Evolutionary conservation across 2,113 vertebrate genomes (phyloP).

Genomic region (Uropsilus gracilis): DNA sequence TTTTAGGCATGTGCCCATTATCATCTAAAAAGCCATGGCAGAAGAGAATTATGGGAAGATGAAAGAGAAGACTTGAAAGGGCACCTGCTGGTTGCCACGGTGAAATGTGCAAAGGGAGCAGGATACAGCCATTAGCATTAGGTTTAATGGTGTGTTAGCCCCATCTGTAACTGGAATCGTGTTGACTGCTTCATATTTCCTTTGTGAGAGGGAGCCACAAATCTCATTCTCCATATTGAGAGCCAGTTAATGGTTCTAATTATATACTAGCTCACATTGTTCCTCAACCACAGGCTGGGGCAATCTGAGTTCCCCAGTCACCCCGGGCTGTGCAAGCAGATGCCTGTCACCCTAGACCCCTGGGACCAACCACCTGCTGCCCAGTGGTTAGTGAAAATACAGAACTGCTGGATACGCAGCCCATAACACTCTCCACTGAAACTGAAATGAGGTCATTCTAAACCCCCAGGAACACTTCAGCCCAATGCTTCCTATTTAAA

Average conservation of each 20-base stretch:
- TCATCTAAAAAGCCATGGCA: constrained; percentile 55
- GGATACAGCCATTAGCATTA: constrained; percentile 67
- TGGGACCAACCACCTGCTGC: background rate
- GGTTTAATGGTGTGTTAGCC: constrained; percentile 58
- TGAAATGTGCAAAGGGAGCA: constrained; percentile 56
- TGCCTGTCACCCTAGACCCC: background rate
- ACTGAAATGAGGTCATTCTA: constrained; percentile 41
- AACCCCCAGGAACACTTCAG: background rate
- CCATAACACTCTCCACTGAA: background rate
- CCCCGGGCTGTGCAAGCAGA: background rate
- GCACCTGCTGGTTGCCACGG: constrained; percentile 63
- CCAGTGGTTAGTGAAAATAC: background rate
- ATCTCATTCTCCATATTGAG: constrained; percentile 58
- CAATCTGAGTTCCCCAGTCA: background rate
- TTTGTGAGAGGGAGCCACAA: constrained; percentile 40
- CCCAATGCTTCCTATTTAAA: constrained; percentile 33
- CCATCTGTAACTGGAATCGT: constrained; percentile 70
- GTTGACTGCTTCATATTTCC: constrained; percentile 71
- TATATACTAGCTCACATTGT: background rate
- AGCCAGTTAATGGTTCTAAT: constrained; percentile 65
- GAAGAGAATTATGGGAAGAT: constrained; percentile 67
- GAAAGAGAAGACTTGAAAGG: constrained; percentile 66
- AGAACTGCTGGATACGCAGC: background rate
- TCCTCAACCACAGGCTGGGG: background rate
- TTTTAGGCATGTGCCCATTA: constrained; percentile 65